phyloP scores from a whole-genome alignment of 2,888 invertebrate species.

The Crossocerus cetratus region DNA sequence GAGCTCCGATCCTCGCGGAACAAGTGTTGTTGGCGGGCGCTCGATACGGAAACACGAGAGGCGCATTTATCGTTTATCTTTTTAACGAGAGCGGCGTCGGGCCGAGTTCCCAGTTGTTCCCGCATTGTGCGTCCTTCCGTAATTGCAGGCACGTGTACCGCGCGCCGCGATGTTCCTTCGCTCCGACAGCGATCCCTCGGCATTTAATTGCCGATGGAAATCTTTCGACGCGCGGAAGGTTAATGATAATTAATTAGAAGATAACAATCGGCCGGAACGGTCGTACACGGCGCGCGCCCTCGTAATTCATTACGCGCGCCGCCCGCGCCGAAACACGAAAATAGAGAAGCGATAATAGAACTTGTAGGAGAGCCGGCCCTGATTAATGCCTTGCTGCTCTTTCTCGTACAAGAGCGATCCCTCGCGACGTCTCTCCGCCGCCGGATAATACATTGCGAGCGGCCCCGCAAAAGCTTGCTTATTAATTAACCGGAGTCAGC shows the following conservation, averaged over 20 bases:
- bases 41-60: background rate
- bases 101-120: too few species aligned
- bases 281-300: background rate
- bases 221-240: conserved; percentile 1
- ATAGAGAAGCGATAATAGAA: too few species aligned
- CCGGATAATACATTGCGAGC: too few species aligned
- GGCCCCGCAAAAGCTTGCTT: too few species aligned
- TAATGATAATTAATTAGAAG: conserved; percentile 3
- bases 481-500: too few species aligned
- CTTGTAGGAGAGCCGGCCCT: background rate
- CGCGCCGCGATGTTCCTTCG: too few species aligned
- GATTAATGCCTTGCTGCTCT: too few species aligned
- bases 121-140: background rate
- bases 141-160: background rate
- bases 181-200: background rate
- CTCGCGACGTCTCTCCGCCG: too few species aligned
- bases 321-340: too few species aligned
- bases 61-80: conserved; percentile 2
- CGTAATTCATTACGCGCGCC: too few species aligned
- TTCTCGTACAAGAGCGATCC: too few species aligned
- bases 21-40: background rate
- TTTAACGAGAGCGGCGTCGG: background rate
- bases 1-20: background rate
- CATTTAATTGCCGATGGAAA: conserved; percentile 1
- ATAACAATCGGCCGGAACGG: background rate